phyloP scores from a whole-genome alignment of 2,797 vertebrate genomes.

The Fistularia commersonii region DNA sequence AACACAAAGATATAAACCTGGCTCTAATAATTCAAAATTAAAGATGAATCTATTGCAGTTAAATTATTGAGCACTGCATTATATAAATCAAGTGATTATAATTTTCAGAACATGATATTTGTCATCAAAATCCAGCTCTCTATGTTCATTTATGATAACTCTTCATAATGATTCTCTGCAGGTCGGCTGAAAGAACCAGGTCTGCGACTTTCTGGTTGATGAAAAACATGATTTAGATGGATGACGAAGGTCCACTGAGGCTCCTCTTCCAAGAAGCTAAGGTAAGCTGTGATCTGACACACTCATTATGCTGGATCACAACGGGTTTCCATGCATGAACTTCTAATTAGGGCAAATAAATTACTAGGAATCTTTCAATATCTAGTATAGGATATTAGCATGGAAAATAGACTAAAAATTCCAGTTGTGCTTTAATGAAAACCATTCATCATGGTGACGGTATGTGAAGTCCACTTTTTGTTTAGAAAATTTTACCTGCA shows the following conservation, averaged over 20 bases:
- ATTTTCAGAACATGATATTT: too few species aligned
- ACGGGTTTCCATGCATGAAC: slow-evolving; percentile 57
- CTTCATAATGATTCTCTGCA: slow-evolving; percentile 46
- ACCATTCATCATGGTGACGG: slow-evolving; percentile 69
- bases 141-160: slow-evolving; percentile 36
- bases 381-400: slow-evolving; percentile 34
- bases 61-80: slow-evolving; percentile 24
- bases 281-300: slow-evolving; percentile 35
- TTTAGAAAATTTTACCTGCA: slow-evolving; percentile 53
- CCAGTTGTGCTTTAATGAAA: slow-evolving; percentile 70
- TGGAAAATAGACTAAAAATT: slow-evolving; percentile 57
- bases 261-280: slow-evolving; percentile 30
- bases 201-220: slow-evolving; percentile 39
- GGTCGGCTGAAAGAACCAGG: slow-evolving; percentile 27
- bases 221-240: slow-evolving; percentile 62
- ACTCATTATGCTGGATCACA: slow-evolving; percentile 56
- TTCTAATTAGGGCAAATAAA: slow-evolving; percentile 67
- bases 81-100: slow-evolving; percentile 30
- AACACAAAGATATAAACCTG: too few species aligned
- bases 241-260: slow-evolving; percentile 50
- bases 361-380: slow-evolving; percentile 46
- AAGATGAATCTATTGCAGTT: slow-evolving; percentile 3
- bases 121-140: slow-evolving; percentile 20
- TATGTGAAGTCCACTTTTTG: slow-evolving; percentile 66
- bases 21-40: slow-evolving; percentile 6